These are phyloP conservation scores for Eleginops maclovinus DNA, from an alignment of 2,113 vertebrate genomes.

Conservation along the genomic window DNA sequence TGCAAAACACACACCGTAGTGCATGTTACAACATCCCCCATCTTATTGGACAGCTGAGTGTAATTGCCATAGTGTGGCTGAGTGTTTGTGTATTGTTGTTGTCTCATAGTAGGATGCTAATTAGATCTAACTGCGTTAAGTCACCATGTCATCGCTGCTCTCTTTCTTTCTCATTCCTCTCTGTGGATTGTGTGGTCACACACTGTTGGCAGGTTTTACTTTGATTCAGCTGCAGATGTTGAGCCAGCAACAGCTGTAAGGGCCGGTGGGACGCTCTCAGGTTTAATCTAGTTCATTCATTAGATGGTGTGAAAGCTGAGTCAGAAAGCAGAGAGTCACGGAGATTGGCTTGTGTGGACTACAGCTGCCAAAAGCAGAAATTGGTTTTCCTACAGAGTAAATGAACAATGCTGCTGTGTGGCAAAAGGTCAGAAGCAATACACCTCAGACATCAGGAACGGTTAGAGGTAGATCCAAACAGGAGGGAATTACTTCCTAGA, in stretches of 20 bases:
- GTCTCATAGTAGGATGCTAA: constrained; percentile 48
- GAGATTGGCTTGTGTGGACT: constrained; percentile 30
- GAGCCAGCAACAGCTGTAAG: constrained; percentile 20
- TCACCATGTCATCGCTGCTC: constrained; percentile 31
- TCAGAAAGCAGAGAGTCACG: constrained; percentile 11
- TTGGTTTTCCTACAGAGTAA: constrained; percentile 49
- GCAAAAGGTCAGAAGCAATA: background rate
- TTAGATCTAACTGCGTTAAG: constrained; percentile 47
- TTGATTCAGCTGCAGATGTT: constrained; percentile 25
- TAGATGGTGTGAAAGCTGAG: constrained; percentile 35
- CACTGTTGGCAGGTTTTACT: constrained; percentile 7
- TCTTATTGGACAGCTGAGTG: constrained; percentile 52
- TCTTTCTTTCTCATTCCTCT: constrained; percentile 34
- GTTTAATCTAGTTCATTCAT: constrained; percentile 31
- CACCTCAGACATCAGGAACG: background rate
- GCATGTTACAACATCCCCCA: constrained; percentile 58
- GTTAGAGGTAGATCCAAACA: background rate
- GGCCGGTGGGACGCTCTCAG: constrained; percentile 12
- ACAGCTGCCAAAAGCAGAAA: constrained; percentile 42
- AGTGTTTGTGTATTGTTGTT: constrained; percentile 54
- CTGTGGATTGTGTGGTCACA: background rate
- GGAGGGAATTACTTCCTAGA: background rate
- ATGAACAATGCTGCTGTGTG: constrained; percentile 33
- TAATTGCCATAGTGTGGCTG: constrained; percentile 42
- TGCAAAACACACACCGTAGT: constrained; percentile 42